Conservation (phyloP, 2,113 vertebrate genomes). For the Rattus rattus region DNA sequence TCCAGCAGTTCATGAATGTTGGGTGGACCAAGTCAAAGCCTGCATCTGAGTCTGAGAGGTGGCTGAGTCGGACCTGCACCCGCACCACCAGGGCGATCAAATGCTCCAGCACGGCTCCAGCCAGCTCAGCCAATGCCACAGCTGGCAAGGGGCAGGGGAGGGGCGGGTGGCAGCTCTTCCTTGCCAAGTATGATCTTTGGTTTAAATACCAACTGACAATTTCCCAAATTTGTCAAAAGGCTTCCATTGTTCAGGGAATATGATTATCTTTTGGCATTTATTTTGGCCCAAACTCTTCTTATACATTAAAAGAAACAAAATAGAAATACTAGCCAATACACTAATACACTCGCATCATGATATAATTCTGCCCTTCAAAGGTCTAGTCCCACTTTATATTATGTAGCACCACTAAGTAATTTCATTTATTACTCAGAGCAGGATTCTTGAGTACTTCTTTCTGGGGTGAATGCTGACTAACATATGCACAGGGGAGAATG, state of each 20-base stretch:
- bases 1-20: neutral
- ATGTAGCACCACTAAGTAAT: neutral
- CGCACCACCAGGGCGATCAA: neutral
- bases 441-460: neutral
- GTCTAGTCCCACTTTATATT: neutral
- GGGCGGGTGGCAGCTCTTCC: neutral
- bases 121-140: neutral
- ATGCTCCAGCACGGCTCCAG: neutral
- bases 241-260: neutral
- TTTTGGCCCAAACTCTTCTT: neutral
- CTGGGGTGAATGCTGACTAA: neutral
- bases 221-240: neutral
- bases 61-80: neutral
- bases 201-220: neutral
- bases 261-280: conserved; percentile 9
- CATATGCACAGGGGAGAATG: neutral
- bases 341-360: conserved; percentile 26
- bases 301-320: conserved; percentile 35
- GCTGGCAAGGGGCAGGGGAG: neutral
- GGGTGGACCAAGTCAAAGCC: neutral
- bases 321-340: neutral
- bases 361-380: neutral
- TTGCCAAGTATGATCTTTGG: conserved; percentile 8
- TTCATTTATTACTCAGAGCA: neutral
- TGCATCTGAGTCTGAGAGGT: neutral